Evolutionary conservation across 2,888 invertebrate genomes (phyloP).

Genomic region (Buathra laborator): DNA sequence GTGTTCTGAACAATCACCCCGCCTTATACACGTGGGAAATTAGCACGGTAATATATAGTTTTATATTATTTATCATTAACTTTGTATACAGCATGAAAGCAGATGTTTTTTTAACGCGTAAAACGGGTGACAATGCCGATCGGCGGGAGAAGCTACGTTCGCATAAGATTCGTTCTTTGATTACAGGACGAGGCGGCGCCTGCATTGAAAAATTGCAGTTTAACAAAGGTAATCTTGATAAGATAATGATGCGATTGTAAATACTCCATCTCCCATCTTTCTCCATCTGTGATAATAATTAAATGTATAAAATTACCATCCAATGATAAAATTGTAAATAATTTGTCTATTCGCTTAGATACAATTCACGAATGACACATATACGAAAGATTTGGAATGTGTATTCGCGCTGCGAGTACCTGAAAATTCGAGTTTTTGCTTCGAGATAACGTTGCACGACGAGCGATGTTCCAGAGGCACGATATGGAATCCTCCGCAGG

Average conservation of each 20-base stretch:
- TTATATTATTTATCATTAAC: constrained; percentile 34
- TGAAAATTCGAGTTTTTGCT: constrained; percentile 65
- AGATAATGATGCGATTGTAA: background rate
- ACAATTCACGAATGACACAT: constrained; percentile 41
- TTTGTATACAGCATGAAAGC: constrained; percentile 11
- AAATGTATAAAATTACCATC: background rate
- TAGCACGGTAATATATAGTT: constrained; percentile 65
- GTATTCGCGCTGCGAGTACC: constrained; percentile 52
- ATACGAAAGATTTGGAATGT: constrained; percentile 65
- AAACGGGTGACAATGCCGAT: background rate
- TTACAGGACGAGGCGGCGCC: constrained; percentile 46
- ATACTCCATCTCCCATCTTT: background rate
- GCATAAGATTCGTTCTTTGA: constrained; percentile 9
- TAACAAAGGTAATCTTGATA: constrained; percentile 55
- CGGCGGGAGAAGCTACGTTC: background rate
- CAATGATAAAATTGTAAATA: background rate
- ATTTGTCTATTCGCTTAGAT: constrained; percentile 6
- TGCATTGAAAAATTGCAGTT: constrained; percentile 50
- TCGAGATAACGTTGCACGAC: constrained; percentile 66
- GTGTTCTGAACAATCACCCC: constrained; percentile 59
- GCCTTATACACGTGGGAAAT: constrained; percentile 62
- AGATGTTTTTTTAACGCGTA: constrained; percentile 10
- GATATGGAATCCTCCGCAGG: constrained; percentile 70
- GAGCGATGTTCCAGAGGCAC: constrained; percentile 68
- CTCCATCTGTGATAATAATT: background rate